Evolutionary conservation across 2,888 invertebrate species (phyloP), one percentile per base, ranked within the genome.

Genomic region (Byasa hedistus): DNA sequence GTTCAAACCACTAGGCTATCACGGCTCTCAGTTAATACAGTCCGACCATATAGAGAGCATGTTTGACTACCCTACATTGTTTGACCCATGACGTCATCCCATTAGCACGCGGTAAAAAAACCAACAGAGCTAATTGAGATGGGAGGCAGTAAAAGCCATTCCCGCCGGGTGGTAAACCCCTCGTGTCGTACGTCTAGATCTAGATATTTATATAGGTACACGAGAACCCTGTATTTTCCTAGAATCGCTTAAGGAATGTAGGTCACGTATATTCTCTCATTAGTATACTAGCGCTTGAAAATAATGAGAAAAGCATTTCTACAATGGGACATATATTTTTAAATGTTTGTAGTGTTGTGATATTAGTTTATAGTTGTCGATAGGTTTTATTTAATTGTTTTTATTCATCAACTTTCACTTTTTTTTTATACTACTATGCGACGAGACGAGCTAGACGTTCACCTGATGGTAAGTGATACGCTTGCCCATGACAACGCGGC

Each of bases 181-280:
- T n/a, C n/a, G n/a, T n/a, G n/a, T n/a, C n/a, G n/a, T n/a, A n/a
- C n/a, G n/a, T n/a, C n/a, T n/a, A n/a, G 60, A 60, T 60, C 65
- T 65, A 57, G 55, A 56, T 59, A 58, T 62, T 54, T 55, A 55
- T 54, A 39, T 63, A 57, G 48, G 48, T 24, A 56, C 27, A 22
- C 17, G 44, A 24, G 7, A n/a, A n/a, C n/a, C n/a, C n/a, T n/a
- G n/a, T n/a, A 8, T 44, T 48, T 64, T 65, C 60, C 24, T 12
- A 24, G 59, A 61, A 59, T 19, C 56, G 51, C 65, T 56, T 51
- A 17, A 48, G 19, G 52, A 66, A 66, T 57, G 39, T 66, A 60
- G 66, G 61, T 66, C 61, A 52, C 23, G 55, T 36, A 51, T 56
- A 57, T 55, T 39, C 56, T 44, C 60, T 59, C 51, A 21, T 55